phyloP scores from a whole-genome alignment of 2,113 vertebrate species.

The Sceloporus tristichus region DNA sequence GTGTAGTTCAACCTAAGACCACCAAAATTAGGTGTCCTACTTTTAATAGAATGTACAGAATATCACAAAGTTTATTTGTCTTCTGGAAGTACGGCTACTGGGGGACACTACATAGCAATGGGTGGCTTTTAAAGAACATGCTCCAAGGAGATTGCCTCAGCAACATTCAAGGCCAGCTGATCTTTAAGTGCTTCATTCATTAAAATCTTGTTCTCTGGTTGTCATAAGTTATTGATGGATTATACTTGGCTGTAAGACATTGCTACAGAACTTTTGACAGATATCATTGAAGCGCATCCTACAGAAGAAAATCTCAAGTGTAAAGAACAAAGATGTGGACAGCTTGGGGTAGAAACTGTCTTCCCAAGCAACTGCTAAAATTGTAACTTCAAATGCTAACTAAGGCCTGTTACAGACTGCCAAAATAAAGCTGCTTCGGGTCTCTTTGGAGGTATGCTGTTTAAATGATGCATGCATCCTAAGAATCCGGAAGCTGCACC shows the following conservation, averaged over 20 bases:
- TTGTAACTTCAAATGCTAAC: too few species aligned
- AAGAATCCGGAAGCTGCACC: too few species aligned
- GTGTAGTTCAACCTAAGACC: neutral
- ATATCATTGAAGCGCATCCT: slow-evolving; percentile 8
- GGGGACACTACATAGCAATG: neutral
- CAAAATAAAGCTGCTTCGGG: too few species aligned
- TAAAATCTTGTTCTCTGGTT: neutral
- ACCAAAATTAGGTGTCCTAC: neutral
- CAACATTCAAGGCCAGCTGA: slow-evolving; percentile 6
- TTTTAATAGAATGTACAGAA: neutral
- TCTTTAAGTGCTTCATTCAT: neutral
- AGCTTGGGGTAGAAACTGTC: too few species aligned
- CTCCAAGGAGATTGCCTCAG: neutral
- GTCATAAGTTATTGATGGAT: slow-evolving; percentile 24
- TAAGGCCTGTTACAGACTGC: too few species aligned
- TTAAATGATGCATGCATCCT: too few species aligned
- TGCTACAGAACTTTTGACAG: slow-evolving; percentile 3
- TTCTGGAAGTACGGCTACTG: slow-evolving; percentile 3
- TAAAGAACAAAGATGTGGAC: neutral
- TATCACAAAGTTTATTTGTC: neutral
- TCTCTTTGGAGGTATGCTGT: too few species aligned
- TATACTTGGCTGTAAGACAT: neutral
- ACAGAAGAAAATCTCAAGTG: slow-evolving; percentile 26
- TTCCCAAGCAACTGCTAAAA: too few species aligned
- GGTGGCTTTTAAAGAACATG: neutral